These are phyloP conservation scores for Xestia xanthographa DNA, from an alignment of 2,888 invertebrate species.

Conservation along the genomic window DNA sequence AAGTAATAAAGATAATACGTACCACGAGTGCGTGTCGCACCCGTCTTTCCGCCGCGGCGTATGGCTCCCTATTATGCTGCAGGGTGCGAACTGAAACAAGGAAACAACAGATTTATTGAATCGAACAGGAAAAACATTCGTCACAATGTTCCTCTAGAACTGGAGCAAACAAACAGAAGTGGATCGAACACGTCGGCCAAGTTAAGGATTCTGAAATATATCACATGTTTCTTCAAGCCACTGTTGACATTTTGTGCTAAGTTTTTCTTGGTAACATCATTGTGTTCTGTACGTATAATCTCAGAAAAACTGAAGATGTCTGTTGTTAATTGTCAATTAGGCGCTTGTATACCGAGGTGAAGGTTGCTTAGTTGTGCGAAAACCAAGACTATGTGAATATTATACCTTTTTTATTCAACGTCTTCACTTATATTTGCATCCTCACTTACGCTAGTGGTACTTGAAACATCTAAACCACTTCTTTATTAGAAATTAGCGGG, in stretches of 20 bases:
- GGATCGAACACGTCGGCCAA: conserved; percentile 27
- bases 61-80: conserved; percentile 90
- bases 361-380: neutral
- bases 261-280: conserved; percentile 1
- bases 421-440: neutral
- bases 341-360: conserved; percentile 1
- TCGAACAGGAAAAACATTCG: conserved; percentile 60
- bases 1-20: conserved; percentile 70
- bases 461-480: conserved; percentile 16
- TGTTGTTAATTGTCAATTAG: conserved; percentile 18
- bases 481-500: conserved; percentile 19
- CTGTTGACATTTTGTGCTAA: neutral
- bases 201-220: conserved; percentile 21
- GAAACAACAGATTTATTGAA: conserved; percentile 63
- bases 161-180: conserved; percentile 43
- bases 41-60: conserved; percentile 90
- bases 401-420: neutral
- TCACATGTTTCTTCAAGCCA: neutral
- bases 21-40: conserved; percentile 91
- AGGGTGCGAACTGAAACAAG: conserved; percentile 88
- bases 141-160: conserved; percentile 41
- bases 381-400: neutral
- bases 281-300: conserved; percentile 1
- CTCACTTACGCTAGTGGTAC: conserved; percentile 14
- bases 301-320: conserved; percentile 8